A percentile compares a stretch with the other conserved stretches of the same genome.
These are phyloP conservation scores for Drosophila leontia DNA, from an alignment of 1,140 invertebrate species.

Conservation along the genomic window DNA sequence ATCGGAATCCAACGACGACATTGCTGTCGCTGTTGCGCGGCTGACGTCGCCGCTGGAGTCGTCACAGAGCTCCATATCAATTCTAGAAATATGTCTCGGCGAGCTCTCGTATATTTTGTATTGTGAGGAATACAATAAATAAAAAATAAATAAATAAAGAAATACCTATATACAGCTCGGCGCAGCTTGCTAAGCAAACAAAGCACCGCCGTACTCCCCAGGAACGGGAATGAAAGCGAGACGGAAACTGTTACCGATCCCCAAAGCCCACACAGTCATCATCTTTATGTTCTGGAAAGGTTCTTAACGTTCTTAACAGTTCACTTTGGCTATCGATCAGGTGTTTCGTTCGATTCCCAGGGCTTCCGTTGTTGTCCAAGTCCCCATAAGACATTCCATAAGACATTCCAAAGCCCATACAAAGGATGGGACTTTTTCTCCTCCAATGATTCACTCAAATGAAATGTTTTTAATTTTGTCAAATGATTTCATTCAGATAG, in stretches of 20 bases:
- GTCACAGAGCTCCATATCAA: constrained; percentile 69
- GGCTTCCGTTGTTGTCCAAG: constrained; percentile 24
- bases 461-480: constrained; percentile 9
- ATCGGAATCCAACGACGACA: constrained; percentile 7
- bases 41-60: constrained; percentile 31
- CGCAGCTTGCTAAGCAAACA: not conserved
- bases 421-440: constrained; percentile 13
- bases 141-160: constrained; percentile 10
- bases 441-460: not conserved
- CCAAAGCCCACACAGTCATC: constrained; percentile 7
- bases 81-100: constrained; percentile 65
- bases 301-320: constrained; percentile 4
- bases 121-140: constrained; percentile 47
- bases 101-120: constrained; percentile 41
- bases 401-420: constrained; percentile 2
- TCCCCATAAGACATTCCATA: not conserved
- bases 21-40: constrained; percentile 1
- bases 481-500: constrained; percentile 13
- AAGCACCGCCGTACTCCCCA: not conserved
- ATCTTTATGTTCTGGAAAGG: constrained; percentile 38
- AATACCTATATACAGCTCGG: constrained; percentile 7
- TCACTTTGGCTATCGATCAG: constrained; percentile 2
- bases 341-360: constrained; percentile 4
- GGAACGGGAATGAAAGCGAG: not conserved
- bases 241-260: constrained; percentile 8